These are phyloP conservation scores for Pristionchus mayeri DNA, from an alignment of 2,888 invertebrate genomes.

Conservation along the genomic window DNA sequence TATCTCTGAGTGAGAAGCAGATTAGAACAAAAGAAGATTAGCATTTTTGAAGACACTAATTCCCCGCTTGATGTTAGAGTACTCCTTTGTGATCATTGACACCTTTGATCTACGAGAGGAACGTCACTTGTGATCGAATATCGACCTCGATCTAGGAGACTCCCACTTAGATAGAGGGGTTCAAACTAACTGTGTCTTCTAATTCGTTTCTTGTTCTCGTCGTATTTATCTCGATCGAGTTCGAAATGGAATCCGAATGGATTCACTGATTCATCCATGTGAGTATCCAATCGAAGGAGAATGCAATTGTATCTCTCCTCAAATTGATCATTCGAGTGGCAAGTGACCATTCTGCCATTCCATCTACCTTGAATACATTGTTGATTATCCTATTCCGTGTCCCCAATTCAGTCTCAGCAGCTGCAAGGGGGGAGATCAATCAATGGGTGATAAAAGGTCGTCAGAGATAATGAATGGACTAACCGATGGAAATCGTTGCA, in stretches of 20 bases:
- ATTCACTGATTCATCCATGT: slow-evolving; percentile 37
- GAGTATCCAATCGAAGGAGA: slow-evolving; percentile 44
- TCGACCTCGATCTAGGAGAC: too few species aligned
- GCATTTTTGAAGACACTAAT: slow-evolving; percentile 7
- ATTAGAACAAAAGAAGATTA: slow-evolving; percentile 18
- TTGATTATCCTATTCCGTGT: slow-evolving; percentile 59
- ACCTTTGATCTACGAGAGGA: background rate
- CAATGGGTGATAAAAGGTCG: slow-evolving; percentile 13
- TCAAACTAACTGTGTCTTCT: background rate
- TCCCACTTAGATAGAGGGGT: too few species aligned
- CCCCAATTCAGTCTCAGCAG: slow-evolving; percentile 61
- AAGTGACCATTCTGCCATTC: background rate
- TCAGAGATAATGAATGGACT: background rate
- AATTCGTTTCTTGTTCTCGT: background rate
- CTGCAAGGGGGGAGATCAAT: slow-evolving; percentile 5
- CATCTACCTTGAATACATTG: slow-evolving; percentile 60
- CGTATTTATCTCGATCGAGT: slow-evolving; percentile 42
- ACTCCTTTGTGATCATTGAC: background rate
- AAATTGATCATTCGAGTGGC: background rate
- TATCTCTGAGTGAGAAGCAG: slow-evolving; percentile 54
- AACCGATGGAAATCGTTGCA: slow-evolving; percentile 38
- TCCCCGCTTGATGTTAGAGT: background rate
- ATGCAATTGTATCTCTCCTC: slow-evolving; percentile 48
- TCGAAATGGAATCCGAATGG: slow-evolving; percentile 50
- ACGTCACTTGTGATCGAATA: too few species aligned